Percentiles rank a stretch among this genome's conserved stretches.
Conservation (phyloP, 2,113 vertebrate species). For the Stictonetta naevosa region DNA sequence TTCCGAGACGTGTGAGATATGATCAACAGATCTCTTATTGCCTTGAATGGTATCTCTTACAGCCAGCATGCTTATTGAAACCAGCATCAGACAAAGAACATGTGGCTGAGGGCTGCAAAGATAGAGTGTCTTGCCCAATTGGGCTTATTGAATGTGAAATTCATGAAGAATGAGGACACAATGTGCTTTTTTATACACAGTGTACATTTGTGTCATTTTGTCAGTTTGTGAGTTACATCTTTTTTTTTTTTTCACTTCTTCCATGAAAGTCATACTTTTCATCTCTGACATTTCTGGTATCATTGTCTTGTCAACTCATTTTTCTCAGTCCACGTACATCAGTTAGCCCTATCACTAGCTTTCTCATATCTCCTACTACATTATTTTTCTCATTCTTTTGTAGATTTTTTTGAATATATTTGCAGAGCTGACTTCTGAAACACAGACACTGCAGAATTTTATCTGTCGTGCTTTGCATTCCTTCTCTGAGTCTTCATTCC, state of each 20-base stretch:
- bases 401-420: not conserved
- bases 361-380: not conserved
- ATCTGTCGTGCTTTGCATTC: not conserved
- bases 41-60: conserved; percentile 23
- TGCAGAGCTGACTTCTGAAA: not conserved
- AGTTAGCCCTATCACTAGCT: not conserved
- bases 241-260: conserved; percentile 18
- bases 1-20: not conserved
- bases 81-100: not conserved
- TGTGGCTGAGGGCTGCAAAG: not conserved
- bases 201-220: conserved; percentile 25
- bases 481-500: not conserved
- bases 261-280: not conserved
- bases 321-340: conserved; percentile 4
- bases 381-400: conserved; percentile 9
- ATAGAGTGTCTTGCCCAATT: not conserved
- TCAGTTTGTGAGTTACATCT: not conserved
- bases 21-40: not conserved
- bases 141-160: not conserved
- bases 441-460: not conserved
- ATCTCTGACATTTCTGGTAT: conserved; percentile 16
- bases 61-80: conserved; percentile 19
- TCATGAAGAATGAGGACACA: conserved; percentile 1
- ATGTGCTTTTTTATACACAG: not conserved
- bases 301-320: conserved; percentile 32